Conservation (phyloP, 2,113 vertebrate genomes). For the Helogale parvula region DNA sequence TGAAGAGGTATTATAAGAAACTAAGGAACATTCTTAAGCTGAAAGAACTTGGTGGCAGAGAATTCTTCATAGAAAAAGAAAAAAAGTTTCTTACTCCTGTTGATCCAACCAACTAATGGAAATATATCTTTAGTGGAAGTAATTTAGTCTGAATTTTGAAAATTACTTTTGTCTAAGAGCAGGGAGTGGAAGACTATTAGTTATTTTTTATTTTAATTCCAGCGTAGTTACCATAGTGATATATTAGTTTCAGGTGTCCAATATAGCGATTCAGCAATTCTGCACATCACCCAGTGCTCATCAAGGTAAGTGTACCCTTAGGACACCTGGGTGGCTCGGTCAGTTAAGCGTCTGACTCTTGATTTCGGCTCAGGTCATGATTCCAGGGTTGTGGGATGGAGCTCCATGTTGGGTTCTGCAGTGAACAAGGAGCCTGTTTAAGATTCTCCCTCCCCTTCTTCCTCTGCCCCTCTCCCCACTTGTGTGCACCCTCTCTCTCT, state of each 20-base stretch:
- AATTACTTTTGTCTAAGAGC: slow-evolving; percentile 22
- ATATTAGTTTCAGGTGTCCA: not conserved
- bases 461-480: too few species aligned
- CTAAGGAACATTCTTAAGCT: not conserved
- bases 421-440: too few species aligned
- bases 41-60: slow-evolving; percentile 1
- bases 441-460: too few species aligned
- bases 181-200: not conserved
- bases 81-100: not conserved
- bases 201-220: not conserved
- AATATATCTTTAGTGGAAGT: not conserved
- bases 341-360: too few species aligned
- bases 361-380: too few species aligned
- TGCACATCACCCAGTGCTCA: not conserved
- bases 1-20: not conserved
- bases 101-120: not conserved
- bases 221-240: not conserved
- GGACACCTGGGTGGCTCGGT: too few species aligned
- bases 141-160: slow-evolving; percentile 23
- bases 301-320: not conserved
- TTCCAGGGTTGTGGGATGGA: too few species aligned
- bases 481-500: too few species aligned
- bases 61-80: slow-evolving; percentile 42
- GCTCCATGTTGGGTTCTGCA: too few species aligned
- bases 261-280: not conserved